Evolutionary conservation across 2,888 invertebrate genomes (phyloP).

Genomic region (Pheosia tremula): DNA sequence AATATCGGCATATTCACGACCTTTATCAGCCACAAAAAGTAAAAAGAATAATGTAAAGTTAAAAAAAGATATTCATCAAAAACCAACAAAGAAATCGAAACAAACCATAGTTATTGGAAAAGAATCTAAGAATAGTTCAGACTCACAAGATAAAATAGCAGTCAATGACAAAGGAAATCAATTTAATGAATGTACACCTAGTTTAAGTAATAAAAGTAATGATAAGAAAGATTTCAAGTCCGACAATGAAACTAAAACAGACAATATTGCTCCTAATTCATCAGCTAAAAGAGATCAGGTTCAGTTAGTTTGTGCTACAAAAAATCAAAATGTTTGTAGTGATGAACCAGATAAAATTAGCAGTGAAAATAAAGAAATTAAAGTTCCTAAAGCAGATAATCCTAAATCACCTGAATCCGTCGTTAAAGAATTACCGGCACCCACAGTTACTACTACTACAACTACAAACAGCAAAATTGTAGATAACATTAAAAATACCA

Average conservation of each 20-base stretch:
- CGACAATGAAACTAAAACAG: constrained; percentile 4
- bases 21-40: constrained; percentile 65
- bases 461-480: constrained; percentile 23
- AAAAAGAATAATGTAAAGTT: constrained; percentile 61
- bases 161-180: constrained; percentile 18
- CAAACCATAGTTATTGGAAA: constrained; percentile 15
- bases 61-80: constrained; percentile 50
- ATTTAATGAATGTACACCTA: constrained; percentile 10
- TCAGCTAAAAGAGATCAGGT: constrained; percentile 6
- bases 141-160: constrained; percentile 15
- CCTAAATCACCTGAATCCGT: constrained; percentile 18
- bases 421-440: constrained; percentile 14
- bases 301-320: constrained; percentile 22
- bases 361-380: constrained; percentile 22
- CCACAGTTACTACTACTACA: constrained; percentile 12
- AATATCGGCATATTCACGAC: constrained; percentile 78
- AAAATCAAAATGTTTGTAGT: constrained; percentile 19
- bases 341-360: constrained; percentile 23
- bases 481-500: constrained; percentile 26
- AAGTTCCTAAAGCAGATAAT: constrained; percentile 20
- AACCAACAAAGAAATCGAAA: constrained; percentile 46
- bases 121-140: constrained; percentile 19
- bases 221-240: constrained; percentile 2
- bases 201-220: constrained; percentile 8
- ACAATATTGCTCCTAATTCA: constrained; percentile 4